phyloP scores from a whole-genome alignment of 2,113 vertebrate species.

The Ictalurus punctatus region DNA sequence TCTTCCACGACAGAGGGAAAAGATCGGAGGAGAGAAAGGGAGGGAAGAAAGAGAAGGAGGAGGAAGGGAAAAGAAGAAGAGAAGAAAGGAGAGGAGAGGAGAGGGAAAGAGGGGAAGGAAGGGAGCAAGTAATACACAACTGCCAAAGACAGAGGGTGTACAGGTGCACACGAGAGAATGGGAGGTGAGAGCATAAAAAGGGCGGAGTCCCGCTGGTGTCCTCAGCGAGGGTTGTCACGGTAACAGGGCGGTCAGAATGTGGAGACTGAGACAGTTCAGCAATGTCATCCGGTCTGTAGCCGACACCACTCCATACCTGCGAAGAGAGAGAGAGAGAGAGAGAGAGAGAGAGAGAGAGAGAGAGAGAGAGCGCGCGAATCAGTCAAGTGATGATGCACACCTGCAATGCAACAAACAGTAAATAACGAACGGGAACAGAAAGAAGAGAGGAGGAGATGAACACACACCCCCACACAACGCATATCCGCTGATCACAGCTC shows the following conservation, averaged over 20 bases:
- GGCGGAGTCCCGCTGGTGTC: conserved; percentile 6
- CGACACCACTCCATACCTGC: conserved; percentile 73
- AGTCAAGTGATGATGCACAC: conserved; percentile 30
- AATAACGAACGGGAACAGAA: neutral
- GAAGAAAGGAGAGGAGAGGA: neutral
- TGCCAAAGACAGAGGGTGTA: conserved; percentile 33
- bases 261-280: conserved; percentile 52
- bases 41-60: neutral
- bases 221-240: conserved; percentile 32
- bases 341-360: no score
- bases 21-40: neutral
- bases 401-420: conserved; percentile 26
- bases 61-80: neutral
- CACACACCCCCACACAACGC: neutral
- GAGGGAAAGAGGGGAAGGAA: conserved; percentile 18
- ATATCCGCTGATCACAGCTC: conserved; percentile 17
- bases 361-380: neutral
- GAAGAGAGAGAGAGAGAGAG: conserved; percentile 15
- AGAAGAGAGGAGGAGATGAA: neutral
- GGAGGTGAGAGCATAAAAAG: conserved; percentile 30
- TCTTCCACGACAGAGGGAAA: neutral
- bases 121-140: conserved; percentile 2
- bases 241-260: conserved; percentile 24
- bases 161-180: conserved; percentile 29
- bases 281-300: conserved; percentile 78